Evolutionary conservation across 2,888 invertebrate genomes (phyloP).

Genomic region (Myathropa florea): DNA sequence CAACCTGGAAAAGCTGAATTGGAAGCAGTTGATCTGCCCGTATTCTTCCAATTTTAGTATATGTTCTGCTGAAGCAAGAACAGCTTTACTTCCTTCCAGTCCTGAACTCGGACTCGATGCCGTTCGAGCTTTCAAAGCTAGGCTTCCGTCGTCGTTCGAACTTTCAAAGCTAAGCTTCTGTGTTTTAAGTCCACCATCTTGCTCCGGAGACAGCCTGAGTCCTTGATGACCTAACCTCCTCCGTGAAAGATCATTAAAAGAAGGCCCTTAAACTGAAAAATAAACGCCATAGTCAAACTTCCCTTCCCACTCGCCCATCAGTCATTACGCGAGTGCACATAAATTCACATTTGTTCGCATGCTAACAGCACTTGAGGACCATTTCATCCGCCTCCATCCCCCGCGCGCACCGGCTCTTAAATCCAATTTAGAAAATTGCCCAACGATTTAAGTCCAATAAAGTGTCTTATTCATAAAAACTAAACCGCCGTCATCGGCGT

Average conservation of each 20-base stretch:
- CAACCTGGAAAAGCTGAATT: too few relatives aligned
- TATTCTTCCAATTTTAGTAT: too few relatives aligned
- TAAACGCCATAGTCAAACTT: background rate
- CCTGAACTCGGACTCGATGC: too few relatives aligned
- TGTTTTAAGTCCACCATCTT: too few relatives aligned
- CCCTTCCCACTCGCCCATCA: background rate
- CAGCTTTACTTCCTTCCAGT: too few relatives aligned
- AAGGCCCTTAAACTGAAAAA: background rate
- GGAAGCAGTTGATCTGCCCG: too few relatives aligned
- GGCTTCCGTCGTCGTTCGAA: too few relatives aligned
- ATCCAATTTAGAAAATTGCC: constrained; percentile 65
- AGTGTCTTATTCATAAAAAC: constrained; percentile 64
- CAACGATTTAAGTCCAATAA: constrained; percentile 59
- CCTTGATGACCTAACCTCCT: too few relatives aligned
- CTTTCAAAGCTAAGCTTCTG: too few relatives aligned
- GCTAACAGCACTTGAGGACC: background rate
- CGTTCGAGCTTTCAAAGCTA: too few relatives aligned
- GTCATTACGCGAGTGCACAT: background rate
- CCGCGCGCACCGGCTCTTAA: constrained; percentile 19
- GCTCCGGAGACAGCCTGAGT: too few relatives aligned
- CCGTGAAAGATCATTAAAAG: background rate
- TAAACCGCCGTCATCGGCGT: background rate
- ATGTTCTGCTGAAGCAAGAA: too few relatives aligned
- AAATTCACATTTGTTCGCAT: background rate
- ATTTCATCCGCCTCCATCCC: background rate